Base-by-base conservation (phyloP, 2,797 vertebrate genomes). In the Eupleurogrammus muticus region DNA sequence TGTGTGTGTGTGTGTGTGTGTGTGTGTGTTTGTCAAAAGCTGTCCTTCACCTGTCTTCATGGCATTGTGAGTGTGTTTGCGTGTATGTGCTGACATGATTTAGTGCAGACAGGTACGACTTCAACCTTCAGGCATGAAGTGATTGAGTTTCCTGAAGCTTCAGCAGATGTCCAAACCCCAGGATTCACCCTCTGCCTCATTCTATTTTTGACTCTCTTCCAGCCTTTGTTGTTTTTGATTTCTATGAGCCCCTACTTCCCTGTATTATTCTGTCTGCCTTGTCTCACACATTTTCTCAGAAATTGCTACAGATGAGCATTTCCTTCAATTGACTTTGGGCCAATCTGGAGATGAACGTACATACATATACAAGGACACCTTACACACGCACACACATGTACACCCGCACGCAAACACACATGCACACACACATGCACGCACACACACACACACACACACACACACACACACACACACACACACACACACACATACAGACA, bases 121-220 rank as follows among this genome's bases (percentile, higher is more conserved):
- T 90, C 77, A 75, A 90, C 93, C 90, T 87, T 75, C 65, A 84
- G 84, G 89, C 90, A 93, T 94, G 93, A 95, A 92, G 86, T 93
- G 93, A 96, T 94, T 94, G 92, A 79, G 79, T 95, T 95, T 95
- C 92, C 90, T 91, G 91, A 96, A 93, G 92, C 90, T 93, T 89
- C 90, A 91, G 90, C 89, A 89, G 94, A 94, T 93, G 84, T 89
- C 2, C 85, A 7, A 51, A 75, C 76, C 75, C 58, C 81, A 80
- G 66, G 67, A 82, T 73, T 82, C 80, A 55, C 48, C 66, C 46
- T 82, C 71, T 77, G 47, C 6, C 65, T 70, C 28, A 1, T 34
- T 65, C 52, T 38, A 13, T 65, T 42, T 71, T 81, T 62, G 42
- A 20, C 42, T 70, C 66, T 53, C 73, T 65, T 46, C 47, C 66